These are phyloP conservation scores for Eupeodes luniger DNA, from an alignment of 2,888 invertebrate genomes.

Conservation along the genomic window DNA sequence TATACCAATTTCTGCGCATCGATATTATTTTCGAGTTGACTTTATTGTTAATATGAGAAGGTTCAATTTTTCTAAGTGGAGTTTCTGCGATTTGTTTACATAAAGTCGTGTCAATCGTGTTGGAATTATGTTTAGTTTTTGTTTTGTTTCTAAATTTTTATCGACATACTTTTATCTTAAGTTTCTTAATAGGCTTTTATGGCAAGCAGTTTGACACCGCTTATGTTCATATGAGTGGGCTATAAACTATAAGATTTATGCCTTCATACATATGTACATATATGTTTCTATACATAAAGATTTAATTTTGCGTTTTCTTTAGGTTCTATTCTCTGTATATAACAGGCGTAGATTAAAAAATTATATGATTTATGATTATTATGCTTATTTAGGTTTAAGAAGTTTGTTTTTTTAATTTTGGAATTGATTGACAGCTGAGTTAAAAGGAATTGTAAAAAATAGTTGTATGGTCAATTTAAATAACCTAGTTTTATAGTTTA, in stretches of 20 bases:
- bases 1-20: neutral
- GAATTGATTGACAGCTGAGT: conserved; percentile 23
- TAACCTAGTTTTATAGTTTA: neutral
- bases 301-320: conserved; percentile 5
- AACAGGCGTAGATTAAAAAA: conserved; percentile 16
- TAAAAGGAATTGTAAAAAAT: neutral
- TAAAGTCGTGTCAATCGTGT: conserved; percentile 22
- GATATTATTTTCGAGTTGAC: conserved; percentile 2
- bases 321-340: neutral
- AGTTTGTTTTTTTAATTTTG: neutral
- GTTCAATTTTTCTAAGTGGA: conserved; percentile 18
- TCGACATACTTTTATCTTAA: conserved; percentile 3
- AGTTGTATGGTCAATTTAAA: neutral
- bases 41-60: neutral
- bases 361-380: conserved; percentile 24
- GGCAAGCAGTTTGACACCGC: conserved; percentile 41
- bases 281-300: neutral
- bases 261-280: neutral
- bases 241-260: conserved; percentile 33
- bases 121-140: conserved; percentile 19
- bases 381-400: conserved; percentile 1
- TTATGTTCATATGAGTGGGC: conserved; percentile 30
- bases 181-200: conserved; percentile 56
- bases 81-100: conserved; percentile 10
- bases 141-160: conserved; percentile 3